Base-by-base conservation (phyloP, 2,888 invertebrate species). In the Eumerus sabulonum region DNA sequence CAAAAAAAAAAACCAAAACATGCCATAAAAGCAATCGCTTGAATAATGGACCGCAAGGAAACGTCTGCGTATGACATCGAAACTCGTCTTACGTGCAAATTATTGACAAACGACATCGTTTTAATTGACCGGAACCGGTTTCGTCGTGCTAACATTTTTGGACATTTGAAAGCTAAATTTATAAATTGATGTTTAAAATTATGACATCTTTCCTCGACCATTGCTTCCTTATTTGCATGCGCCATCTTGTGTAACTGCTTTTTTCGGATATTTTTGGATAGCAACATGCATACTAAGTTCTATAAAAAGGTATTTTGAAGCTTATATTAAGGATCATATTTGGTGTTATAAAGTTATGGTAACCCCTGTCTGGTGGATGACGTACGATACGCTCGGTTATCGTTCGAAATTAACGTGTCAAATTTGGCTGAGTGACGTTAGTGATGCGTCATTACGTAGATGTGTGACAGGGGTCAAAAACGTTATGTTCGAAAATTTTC, bases 241-340 rank as follows among this genome's bases (percentile, higher is more conserved):
- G 66, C 54, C 64, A 64, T 66, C 27, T 47, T 14, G 27, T 45
- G 56, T 54, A 77, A 77, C 77, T 45, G 67, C 56, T 38, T 72
- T 51, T 73, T 53, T 35, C 18, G 5, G 12, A 12, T 72, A 72
- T 62, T 72, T 77, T 60, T 67, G 62, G 72, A 12, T 18, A 62
- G 51, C 36, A 47, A 48, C 60, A 48, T 9, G 60, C n/a, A 67
- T 66, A 60, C n/a, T n/a, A n/a, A n/a, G n/a, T n/a, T n/a, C n/a
- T n/a, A n/a, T 71, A 60, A 59, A 64, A 50, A 70, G 42, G 44
- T 59, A 16, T 63, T 11, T 12, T 27, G 27, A 19, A 14, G 16
- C 48, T 66, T 64, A 62, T 66, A 72, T 63, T 72, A 56, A 27
- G 27, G 27, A 4, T 27, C 12, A 12, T 0, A n/a, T 56, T 64